These are phyloP conservation scores for Xenopus petersii DNA, from an alignment of 2,797 vertebrate species.

Conservation along the genomic window DNA sequence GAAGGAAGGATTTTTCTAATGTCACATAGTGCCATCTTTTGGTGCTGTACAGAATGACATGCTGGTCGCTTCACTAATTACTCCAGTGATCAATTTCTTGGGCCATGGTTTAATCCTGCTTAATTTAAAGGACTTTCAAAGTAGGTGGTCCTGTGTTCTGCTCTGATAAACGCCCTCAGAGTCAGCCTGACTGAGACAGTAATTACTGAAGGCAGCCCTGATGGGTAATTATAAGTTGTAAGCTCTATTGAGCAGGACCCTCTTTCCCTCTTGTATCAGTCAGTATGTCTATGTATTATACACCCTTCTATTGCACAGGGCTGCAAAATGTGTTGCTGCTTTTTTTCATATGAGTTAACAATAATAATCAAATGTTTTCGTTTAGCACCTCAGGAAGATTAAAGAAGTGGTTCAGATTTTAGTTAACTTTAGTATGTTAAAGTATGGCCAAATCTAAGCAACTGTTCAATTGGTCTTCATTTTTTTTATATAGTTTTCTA, in stretches of 20 bases:
- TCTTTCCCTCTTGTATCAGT: too few species aligned
- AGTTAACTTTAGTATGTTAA: too few species aligned
- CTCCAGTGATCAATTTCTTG: background rate
- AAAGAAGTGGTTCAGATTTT: too few species aligned
- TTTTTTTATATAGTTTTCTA: too few species aligned
- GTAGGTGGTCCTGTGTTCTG: slow-evolving; percentile 4
- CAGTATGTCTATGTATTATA: too few species aligned
- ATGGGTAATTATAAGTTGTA: background rate
- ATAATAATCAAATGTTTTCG: background rate
- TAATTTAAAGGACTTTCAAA: background rate
- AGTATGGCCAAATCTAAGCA: too few species aligned
- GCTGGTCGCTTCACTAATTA: background rate
- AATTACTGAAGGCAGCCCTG: background rate
- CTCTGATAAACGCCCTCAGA: background rate
- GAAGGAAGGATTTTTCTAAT: background rate
- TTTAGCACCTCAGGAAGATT: background rate
- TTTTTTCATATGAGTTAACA: too few species aligned
- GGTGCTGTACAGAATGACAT: background rate
- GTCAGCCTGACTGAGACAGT: background rate
- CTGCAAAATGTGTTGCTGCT: too few species aligned
- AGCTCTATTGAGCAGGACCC: too few species aligned
- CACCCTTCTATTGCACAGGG: too few species aligned
- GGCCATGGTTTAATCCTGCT: background rate
- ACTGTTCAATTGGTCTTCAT: too few species aligned
- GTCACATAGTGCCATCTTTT: slow-evolving; percentile 27